These are phyloP conservation scores for Chloebia gouldiae DNA, from an alignment of 2,113 vertebrate species.

Conservation along the genomic window DNA sequence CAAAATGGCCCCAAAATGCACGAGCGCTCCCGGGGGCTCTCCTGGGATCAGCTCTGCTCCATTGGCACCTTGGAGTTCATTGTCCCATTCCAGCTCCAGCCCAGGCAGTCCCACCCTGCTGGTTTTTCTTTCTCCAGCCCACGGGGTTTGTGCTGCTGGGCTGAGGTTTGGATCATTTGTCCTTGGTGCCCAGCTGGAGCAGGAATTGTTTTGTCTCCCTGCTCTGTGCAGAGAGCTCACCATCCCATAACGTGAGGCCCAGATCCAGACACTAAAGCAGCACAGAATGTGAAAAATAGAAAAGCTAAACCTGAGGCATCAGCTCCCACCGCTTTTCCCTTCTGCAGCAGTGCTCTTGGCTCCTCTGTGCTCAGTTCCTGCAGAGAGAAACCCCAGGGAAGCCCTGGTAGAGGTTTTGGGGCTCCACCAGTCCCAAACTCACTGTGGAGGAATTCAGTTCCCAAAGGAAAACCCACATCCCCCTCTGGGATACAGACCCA, in stretches of 20 bases:
- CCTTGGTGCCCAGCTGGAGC: too few species aligned
- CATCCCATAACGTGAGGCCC: too few species aligned
- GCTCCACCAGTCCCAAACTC: not conserved
- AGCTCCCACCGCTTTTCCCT: not conserved
- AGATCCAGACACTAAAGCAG: not conserved
- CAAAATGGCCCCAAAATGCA: too few species aligned
- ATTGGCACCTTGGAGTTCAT: not conserved
- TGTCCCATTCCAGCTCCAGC: too few species aligned
- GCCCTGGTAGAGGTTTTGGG: not conserved
- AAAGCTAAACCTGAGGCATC: not conserved
- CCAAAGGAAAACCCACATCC: not conserved
- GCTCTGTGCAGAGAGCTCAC: not conserved
- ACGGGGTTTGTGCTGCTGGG: too few species aligned
- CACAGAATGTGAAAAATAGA: not conserved
- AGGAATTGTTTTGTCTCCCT: too few species aligned
- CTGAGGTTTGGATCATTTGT: too few species aligned
- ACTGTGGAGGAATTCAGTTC: rapidly evolving
- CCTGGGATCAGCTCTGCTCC: not conserved
- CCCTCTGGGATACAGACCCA: rapidly evolving
- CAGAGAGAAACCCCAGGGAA: not conserved
- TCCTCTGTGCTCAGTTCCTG: rapidly evolving
- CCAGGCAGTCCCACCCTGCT: too few species aligned
- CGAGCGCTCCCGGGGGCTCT: too few species aligned
- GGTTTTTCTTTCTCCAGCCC: too few species aligned
- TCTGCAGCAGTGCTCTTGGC: rapidly evolving